phyloP scores from a whole-genome alignment of 2,113 vertebrate species.

The Ceratotherium simum region DNA sequence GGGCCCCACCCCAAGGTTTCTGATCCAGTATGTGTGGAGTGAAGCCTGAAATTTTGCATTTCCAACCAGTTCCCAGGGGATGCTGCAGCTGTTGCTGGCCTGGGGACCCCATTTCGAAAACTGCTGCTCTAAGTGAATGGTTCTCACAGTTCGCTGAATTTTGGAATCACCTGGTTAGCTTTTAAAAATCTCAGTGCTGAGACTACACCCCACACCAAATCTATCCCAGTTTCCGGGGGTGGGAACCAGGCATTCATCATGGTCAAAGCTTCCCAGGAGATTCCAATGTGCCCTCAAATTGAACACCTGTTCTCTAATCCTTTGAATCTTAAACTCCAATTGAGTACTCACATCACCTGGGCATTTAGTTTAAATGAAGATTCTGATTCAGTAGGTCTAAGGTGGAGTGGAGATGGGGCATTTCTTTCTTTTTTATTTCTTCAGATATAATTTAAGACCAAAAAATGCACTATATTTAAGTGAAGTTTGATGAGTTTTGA shows the following conservation, averaged over 20 bases:
- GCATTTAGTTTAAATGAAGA: background rate
- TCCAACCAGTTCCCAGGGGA: background rate
- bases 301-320: background rate
- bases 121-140: background rate
- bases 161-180: background rate
- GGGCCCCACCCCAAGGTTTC: background rate
- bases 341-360: background rate
- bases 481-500: slow-evolving; percentile 40
- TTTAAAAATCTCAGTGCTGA: background rate
- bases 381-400: background rate
- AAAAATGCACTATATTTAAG: background rate
- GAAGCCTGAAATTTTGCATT: background rate
- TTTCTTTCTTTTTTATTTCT: background rate
- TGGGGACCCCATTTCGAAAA: background rate
- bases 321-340: background rate
- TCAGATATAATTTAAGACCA: background rate
- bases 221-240: background rate
- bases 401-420: background rate
- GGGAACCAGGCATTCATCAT: background rate
- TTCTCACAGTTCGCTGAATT: background rate
- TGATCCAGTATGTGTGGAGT: background rate
- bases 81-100: background rate
- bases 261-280: background rate
- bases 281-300: background rate
- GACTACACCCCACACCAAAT: background rate